Evolutionary conservation across 2,888 invertebrate genomes (phyloP).

Genomic region (Alentia gelatinosa): DNA sequence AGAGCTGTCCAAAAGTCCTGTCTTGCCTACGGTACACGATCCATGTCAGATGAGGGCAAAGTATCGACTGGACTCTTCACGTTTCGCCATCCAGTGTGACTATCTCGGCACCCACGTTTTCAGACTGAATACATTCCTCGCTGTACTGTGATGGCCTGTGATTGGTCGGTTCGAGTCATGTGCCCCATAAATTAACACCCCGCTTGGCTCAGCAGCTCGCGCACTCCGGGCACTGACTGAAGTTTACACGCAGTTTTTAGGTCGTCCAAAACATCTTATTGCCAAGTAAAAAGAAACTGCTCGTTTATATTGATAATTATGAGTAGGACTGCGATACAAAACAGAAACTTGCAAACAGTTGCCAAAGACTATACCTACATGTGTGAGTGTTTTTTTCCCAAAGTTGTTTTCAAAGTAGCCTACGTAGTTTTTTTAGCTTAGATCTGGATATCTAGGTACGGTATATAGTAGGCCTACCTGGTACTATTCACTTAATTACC

Average conservation of each 20-base stretch:
- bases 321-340: no score
- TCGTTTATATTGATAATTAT: no score
- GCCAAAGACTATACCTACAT: no score
- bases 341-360: no score
- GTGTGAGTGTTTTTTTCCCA: no score
- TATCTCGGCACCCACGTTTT: conserved; percentile 38
- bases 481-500: no score
- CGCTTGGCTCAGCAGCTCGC: not conserved
- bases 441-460: no score
- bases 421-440: no score
- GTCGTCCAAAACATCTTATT: not conserved
- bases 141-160: not conserved
- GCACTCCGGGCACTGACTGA: not conserved
- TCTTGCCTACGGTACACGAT: conserved; percentile 38
- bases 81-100: not conserved
- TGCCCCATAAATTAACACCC: conserved; percentile 57
- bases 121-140: conserved; percentile 50
- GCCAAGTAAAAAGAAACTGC: not conserved
- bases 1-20: conserved; percentile 26
- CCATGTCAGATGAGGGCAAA: conserved; percentile 30
- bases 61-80: not conserved
- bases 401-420: no score
- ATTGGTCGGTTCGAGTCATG: conserved; percentile 48
- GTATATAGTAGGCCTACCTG: no score
- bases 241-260: not conserved